These are phyloP conservation scores for Rhinopomastus cyanomelas DNA, from an alignment of 2,113 vertebrate species.

Conservation along the genomic window DNA sequence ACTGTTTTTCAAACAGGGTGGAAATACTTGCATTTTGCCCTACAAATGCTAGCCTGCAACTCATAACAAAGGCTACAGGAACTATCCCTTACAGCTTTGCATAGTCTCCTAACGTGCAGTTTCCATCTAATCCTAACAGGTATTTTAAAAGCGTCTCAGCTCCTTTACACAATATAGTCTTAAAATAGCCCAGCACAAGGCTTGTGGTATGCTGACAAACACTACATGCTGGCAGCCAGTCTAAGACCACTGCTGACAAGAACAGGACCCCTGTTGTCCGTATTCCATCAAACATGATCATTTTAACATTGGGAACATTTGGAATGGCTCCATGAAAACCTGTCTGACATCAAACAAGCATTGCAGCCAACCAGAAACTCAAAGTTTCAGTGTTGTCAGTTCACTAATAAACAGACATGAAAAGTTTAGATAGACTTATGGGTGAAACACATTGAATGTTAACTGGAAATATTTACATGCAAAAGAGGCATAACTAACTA, in stretches of 20 bases:
- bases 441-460: not conserved
- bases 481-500: not conserved
- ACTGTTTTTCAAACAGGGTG: not conserved
- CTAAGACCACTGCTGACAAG: constrained; percentile 37
- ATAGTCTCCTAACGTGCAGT: not conserved
- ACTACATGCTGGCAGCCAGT: not conserved
- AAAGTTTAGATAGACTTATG: not conserved
- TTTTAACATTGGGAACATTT: not conserved
- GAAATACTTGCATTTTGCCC: not conserved
- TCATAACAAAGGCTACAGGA: not conserved
- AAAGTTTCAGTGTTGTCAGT: not conserved
- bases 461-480: not conserved
- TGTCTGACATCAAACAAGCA: not conserved
- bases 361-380: not conserved
- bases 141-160: constrained; percentile 1
- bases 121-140: not conserved
- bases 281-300: not conserved
- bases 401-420: not conserved
- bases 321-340: constrained; percentile 1
- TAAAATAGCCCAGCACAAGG: constrained; percentile 53
- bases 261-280: constrained; percentile 43
- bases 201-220: constrained; percentile 35
- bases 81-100: not conserved
- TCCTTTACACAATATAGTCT: constrained; percentile 15
- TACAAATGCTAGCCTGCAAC: not conserved